Percentiles rank a stretch among this genome's conserved stretches.
phyloP scores from a whole-genome alignment of 2,888 invertebrate genomes.

The Heliconius ismenius region DNA sequence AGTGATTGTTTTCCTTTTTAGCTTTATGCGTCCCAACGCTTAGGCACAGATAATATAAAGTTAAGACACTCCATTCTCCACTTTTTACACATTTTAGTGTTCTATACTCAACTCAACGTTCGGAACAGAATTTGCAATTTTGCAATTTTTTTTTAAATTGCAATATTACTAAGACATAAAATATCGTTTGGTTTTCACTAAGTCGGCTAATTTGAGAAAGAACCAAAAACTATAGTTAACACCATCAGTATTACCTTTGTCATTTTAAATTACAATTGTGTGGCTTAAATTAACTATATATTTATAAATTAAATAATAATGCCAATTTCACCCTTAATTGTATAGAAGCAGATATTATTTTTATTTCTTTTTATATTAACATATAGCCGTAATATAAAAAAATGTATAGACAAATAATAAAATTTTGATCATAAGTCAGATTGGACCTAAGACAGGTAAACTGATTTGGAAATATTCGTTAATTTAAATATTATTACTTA shows the following conservation, averaged over 20 bases:
- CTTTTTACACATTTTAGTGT: no score
- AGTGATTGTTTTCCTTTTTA: constrained; percentile 20
- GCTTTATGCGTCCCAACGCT: no score
- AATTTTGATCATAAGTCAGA: background rate
- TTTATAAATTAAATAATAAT: no score
- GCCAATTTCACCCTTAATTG: no score
- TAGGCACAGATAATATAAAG: background rate
- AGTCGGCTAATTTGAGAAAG: background rate
- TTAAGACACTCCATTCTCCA: background rate
- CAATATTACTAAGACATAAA: background rate
- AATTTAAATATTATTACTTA: no score
- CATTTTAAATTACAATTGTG: background rate
- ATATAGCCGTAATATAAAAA: background rate
- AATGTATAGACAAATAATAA: background rate
- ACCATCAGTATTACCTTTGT: background rate
- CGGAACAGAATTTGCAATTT: no score
- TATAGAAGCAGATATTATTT: background rate
- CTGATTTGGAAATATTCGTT: no score
- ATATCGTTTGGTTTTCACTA: background rate
- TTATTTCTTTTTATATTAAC: background rate
- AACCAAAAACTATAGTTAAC: background rate
- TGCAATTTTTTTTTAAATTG: no score
- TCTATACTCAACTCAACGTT: no score
- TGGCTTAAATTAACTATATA: no score
- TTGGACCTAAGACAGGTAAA: background rate